Conservation (phyloP, 2,797 vertebrate species). For the Champsocephalus esox region DNA sequence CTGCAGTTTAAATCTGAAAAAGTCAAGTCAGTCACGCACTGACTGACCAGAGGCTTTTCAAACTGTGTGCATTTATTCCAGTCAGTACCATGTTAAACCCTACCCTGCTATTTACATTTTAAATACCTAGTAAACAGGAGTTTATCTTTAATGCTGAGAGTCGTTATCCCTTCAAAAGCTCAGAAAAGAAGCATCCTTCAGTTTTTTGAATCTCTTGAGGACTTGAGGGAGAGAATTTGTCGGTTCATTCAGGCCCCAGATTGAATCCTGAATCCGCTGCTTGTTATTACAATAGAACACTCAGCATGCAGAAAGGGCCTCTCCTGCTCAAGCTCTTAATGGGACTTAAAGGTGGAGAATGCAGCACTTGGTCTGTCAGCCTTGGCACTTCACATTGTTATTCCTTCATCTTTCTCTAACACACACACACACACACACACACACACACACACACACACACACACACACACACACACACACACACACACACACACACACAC, state of each 20-base stretch:
- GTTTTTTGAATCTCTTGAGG: conserved; percentile 52
- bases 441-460: conserved; percentile 1
- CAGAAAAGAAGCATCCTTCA: conserved; percentile 54
- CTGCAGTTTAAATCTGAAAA: conserved; percentile 17
- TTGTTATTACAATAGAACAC: conserved; percentile 79
- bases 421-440: conserved; percentile 9
- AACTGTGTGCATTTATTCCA: not conserved
- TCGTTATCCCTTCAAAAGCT: conserved; percentile 4
- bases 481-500: conserved; percentile 4
- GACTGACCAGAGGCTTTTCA: not conserved
- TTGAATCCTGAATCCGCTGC: conserved; percentile 67
- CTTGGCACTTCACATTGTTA: conserved; percentile 57
- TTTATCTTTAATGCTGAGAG: conserved; percentile 15
- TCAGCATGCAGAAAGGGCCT: conserved; percentile 73
- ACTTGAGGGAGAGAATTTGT: conserved; percentile 60
- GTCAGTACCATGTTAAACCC: not conserved
- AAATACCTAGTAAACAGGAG: not conserved
- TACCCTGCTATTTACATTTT: not conserved
- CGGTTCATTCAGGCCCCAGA: conserved; percentile 60
- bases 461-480: conserved; percentile 1
- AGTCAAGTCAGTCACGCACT: not conserved
- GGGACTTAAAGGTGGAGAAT: conserved; percentile 68
- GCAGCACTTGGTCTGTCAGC: conserved; percentile 63
- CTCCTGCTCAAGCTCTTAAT: conserved; percentile 70
- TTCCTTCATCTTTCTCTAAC: conserved; percentile 51